phyloP scores from a whole-genome alignment of 1,140 invertebrate genomes.

The Anagrus nilaparvatae region DNA sequence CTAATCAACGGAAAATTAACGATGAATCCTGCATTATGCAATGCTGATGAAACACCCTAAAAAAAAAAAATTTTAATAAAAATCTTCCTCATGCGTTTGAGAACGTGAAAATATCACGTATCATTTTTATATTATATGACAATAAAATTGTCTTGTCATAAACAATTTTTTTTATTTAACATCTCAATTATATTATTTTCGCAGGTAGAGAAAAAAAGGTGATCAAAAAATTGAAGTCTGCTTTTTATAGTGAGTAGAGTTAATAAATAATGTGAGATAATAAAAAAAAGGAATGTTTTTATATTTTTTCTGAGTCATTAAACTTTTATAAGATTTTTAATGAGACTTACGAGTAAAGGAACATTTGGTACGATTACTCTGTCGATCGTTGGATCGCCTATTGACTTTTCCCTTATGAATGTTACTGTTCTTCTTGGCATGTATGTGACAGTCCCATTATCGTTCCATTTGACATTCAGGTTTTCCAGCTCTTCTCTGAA shows the following conservation, averaged over 20 bases:
- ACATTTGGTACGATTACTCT: conserved; percentile 64
- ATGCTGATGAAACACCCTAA: conserved; percentile 52
- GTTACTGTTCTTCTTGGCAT: conserved; percentile 52
- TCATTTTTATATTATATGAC: too few relatives aligned
- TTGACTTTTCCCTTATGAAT: conserved; percentile 60
- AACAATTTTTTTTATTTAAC: too few relatives aligned
- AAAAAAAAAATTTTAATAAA: conserved; percentile 27
- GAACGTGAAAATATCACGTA: too few relatives aligned
- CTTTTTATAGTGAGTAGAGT: too few relatives aligned
- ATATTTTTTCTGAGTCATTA: background rate
- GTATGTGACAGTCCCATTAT: conserved; percentile 69
- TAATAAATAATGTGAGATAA: too few relatives aligned
- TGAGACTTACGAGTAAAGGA: conserved; percentile 57
- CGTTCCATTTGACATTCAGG: conserved; percentile 54
- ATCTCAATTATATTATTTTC: too few relatives aligned
- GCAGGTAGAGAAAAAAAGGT: too few relatives aligned
- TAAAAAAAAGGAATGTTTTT: conserved; percentile 1
- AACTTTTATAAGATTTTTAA: background rate
- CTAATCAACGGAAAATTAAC: conserved; percentile 53
- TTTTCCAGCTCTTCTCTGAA: conserved; percentile 60
- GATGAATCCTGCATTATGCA: conserved; percentile 47
- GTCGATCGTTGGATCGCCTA: conserved; percentile 53
- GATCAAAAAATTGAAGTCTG: too few relatives aligned
- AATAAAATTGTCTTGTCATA: too few relatives aligned
- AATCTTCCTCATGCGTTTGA: too few relatives aligned